Evolutionary conservation across 1,140 invertebrate genomes (phyloP).

Genomic region (Heliconius hewitsoni): DNA sequence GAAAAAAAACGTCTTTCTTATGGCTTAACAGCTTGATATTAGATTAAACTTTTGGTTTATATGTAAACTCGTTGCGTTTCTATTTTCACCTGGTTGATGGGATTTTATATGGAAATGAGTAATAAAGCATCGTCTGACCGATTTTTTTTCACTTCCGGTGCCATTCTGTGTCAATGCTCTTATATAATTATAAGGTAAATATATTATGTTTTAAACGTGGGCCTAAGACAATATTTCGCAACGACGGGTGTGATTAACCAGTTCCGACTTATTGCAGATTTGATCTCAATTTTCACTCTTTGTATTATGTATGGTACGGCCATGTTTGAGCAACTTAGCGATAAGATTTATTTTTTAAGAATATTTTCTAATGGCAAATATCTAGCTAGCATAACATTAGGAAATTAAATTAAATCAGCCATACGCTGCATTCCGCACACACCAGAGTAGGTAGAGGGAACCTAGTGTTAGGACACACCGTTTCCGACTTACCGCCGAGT

Average conservation of each 20-base stretch:
- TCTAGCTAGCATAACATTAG: neutral
- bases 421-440: too few relatives aligned
- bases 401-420: too few relatives aligned
- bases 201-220: constrained; percentile 18
- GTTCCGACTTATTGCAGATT: constrained; percentile 16
- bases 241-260: constrained; percentile 21
- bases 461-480: too few relatives aligned
- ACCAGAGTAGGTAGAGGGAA: too few relatives aligned
- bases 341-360: neutral
- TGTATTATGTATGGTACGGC: constrained; percentile 6
- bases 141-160: constrained; percentile 51
- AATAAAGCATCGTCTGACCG: constrained; percentile 46
- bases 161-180: constrained; percentile 40
- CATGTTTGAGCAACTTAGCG: neutral
- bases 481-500: too few relatives aligned
- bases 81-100: constrained; percentile 50
- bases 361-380: neutral
- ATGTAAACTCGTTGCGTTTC: constrained; percentile 43
- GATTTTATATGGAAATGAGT: constrained; percentile 43
- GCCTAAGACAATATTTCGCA: constrained; percentile 25
- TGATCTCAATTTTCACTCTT: constrained; percentile 9
- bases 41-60: constrained; percentile 39
- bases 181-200: constrained; percentile 18
- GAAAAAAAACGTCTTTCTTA: constrained; percentile 27
- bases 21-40: constrained; percentile 37